These are phyloP conservation scores for Eretmochelys imbricata DNA, from an alignment of 2,113 vertebrate genomes.

Conservation along the genomic window DNA sequence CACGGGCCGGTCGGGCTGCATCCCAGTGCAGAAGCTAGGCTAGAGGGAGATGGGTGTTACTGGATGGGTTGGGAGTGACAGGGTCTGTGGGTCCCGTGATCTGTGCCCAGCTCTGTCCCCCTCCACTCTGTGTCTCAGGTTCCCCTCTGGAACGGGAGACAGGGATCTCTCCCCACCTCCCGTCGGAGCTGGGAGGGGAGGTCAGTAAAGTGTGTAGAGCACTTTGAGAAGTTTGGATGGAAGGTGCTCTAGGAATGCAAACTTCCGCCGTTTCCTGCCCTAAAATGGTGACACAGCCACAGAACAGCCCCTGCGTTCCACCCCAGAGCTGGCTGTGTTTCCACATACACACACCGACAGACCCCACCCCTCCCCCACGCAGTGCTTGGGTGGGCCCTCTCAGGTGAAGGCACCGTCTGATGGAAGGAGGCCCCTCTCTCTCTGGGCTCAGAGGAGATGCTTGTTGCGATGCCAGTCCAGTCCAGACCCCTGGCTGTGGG, in stretches of 20 bases:
- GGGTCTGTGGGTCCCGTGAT: neutral
- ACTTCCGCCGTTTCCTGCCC: neutral
- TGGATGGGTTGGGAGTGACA: neutral
- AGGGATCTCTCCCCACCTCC: neutral
- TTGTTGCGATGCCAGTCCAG: neutral
- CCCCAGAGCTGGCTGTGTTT: neutral
- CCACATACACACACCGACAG: neutral
- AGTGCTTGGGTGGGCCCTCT: neutral
- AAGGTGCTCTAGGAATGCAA: neutral
- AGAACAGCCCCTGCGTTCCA: neutral
- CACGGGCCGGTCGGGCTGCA: neutral
- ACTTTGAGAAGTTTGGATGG: neutral
- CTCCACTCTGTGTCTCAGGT: neutral
- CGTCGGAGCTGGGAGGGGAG: neutral
- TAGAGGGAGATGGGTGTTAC: neutral
- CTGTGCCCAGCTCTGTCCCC: neutral
- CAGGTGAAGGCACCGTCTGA: neutral
- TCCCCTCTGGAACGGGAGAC: neutral
- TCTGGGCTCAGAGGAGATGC: neutral
- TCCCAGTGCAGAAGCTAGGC: neutral
- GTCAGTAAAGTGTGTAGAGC: neutral
- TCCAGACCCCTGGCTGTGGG: neutral
- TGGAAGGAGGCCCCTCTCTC: neutral
- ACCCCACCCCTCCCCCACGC: neutral
- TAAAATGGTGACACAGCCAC: neutral